These are phyloP conservation scores for Psilanteris sp. DNA, from an alignment of 1,140 invertebrate species.

Conservation along the genomic window DNA sequence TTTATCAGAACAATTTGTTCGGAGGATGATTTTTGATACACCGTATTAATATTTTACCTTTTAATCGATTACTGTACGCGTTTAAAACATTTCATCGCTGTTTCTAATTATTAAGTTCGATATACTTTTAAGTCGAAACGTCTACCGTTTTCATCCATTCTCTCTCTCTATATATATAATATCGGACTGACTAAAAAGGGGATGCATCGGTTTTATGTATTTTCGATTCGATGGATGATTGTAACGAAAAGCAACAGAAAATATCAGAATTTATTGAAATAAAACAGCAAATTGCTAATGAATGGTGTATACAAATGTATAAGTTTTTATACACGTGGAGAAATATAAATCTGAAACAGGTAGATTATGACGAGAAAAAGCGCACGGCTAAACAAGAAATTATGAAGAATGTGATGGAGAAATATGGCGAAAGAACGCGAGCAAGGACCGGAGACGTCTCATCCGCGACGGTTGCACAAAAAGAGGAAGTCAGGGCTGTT, in stretches of 20 bases:
- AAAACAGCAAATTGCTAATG: slow-evolving; percentile 31
- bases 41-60: no score
- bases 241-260: slow-evolving; percentile 36
- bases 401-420: slow-evolving; percentile 48
- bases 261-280: slow-evolving; percentile 19
- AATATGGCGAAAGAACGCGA: slow-evolving; percentile 33
- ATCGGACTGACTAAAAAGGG: no score
- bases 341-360: slow-evolving; percentile 16
- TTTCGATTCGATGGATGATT: slow-evolving; percentile 47
- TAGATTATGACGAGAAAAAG: slow-evolving; percentile 33
- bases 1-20: no score
- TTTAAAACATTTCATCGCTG: no score
- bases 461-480: slow-evolving; percentile 49
- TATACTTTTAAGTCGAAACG: no score
- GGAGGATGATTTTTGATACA: no score
- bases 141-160: no score
- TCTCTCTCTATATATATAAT: no score
- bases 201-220: slow-evolving; percentile 68
- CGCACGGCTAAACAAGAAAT: slow-evolving; percentile 36
- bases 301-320: slow-evolving; percentile 29
- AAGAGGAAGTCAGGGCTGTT: slow-evolving; percentile 28
- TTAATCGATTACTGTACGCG: no score
- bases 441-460: slow-evolving; percentile 46
- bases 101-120: no score
- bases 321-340: slow-evolving; percentile 3